Evolutionary conservation across 1,140 invertebrate genomes (phyloP).

Genomic region (Tetramorium parvispinum): DNA sequence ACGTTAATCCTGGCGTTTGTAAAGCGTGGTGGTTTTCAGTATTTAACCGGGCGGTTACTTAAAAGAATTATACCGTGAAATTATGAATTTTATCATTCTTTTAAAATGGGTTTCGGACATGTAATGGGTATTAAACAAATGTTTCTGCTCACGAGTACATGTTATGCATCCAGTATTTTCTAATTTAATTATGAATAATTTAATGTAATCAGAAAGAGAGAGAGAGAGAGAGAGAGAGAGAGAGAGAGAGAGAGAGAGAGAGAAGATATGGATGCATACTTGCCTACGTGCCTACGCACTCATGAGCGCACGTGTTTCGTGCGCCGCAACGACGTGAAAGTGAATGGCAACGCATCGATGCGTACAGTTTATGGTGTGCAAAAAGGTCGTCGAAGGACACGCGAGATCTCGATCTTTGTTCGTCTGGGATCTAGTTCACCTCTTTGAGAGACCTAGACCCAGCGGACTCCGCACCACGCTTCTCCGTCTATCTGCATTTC

Average conservation of each 20-base stretch:
- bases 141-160: background rate
- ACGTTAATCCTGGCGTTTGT: constrained; percentile 48
- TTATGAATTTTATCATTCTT: constrained; percentile 25
- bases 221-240: background rate
- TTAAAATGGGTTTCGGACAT: background rate
- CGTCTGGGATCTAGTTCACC: background rate
- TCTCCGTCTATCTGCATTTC: background rate
- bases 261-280: background rate
- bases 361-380: constrained; percentile 3
- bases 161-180: background rate
- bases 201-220: background rate
- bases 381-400: constrained; percentile 60
- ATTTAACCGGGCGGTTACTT: constrained; percentile 15
- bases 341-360: constrained; percentile 52
- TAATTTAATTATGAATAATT: constrained; percentile 31
- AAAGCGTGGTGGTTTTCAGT: constrained; percentile 21
- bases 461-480: background rate
- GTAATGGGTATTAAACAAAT: constrained; percentile 12
- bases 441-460: constrained; percentile 26
- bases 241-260: background rate
- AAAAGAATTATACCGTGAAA: constrained; percentile 21
- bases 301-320: constrained; percentile 1
- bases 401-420: constrained; percentile 13
- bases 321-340: constrained; percentile 55
- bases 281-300: constrained; percentile 20